These are phyloP conservation scores for Halichoeres trimaculatus DNA, from an alignment of 2,113 vertebrate genomes.

Conservation along the genomic window DNA sequence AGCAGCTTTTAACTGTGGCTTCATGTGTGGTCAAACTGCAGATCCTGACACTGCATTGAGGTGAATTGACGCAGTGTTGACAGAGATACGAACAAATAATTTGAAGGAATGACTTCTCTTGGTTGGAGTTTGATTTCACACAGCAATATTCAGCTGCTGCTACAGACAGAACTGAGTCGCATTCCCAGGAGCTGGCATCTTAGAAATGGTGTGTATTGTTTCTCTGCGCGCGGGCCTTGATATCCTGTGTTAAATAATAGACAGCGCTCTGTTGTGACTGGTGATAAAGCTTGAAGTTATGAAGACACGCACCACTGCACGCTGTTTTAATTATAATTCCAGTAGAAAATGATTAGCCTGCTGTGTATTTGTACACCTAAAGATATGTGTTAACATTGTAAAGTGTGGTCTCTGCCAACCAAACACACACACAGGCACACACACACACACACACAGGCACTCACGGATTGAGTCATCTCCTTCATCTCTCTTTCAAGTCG, in stretches of 20 bases:
- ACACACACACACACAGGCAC: conserved; percentile 11
- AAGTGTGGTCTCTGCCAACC: conserved; percentile 42
- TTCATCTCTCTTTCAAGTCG: conserved; percentile 69
- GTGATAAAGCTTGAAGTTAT: conserved; percentile 66
- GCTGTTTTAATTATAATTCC: conserved; percentile 67
- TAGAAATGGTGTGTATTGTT: conserved; percentile 44
- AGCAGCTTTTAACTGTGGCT: too few species aligned
- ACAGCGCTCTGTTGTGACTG: conserved; percentile 50
- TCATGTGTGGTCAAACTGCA: too few species aligned
- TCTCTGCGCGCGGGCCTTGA: conserved; percentile 37
- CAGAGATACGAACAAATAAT: too few species aligned
- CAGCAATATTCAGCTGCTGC: neutral
- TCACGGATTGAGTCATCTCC: conserved; percentile 69
- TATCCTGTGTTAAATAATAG: conserved; percentile 62
- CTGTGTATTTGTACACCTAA: conserved; percentile 54
- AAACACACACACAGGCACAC: conserved; percentile 12
- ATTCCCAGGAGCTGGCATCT: conserved; percentile 41
- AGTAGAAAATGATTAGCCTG: conserved; percentile 61
- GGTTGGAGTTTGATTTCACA: neutral
- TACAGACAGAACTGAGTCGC: neutral
- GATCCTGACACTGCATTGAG: too few species aligned
- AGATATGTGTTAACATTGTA: conserved; percentile 51
- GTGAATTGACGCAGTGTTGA: too few species aligned
- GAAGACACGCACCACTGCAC: conserved; percentile 56
- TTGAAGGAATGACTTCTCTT: too few species aligned